Conservation (phyloP, 2,113 vertebrate species). For the Ramphastos sulfuratus region DNA sequence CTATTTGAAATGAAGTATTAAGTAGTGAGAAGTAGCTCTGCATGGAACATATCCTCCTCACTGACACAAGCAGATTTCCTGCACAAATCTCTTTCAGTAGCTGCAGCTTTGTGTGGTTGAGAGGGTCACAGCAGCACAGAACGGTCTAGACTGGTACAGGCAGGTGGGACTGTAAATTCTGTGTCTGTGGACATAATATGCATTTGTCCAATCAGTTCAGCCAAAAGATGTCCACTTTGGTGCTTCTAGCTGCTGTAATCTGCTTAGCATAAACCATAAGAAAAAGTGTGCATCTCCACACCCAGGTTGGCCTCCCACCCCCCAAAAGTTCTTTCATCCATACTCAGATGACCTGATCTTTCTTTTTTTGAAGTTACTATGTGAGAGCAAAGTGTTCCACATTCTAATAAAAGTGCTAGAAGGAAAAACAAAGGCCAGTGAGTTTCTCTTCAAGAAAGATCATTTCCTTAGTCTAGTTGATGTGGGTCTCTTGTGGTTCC, state of each 20-base stretch:
- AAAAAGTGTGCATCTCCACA: neutral
- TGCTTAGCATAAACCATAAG: neutral
- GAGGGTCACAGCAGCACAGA: neutral
- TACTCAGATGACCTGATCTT: neutral
- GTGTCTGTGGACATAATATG: neutral
- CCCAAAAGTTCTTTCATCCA: neutral
- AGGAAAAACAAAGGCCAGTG: neutral
- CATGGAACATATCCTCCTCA: neutral
- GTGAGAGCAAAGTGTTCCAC: neutral
- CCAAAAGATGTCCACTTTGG: neutral
- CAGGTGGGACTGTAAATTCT: neutral
- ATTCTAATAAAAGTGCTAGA: neutral
- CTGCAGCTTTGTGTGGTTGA: neutral
- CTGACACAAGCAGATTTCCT: neutral
- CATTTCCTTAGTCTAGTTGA: no score
- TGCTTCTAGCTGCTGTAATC: neutral
- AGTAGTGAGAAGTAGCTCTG: neutral
- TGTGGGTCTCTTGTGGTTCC: neutral
- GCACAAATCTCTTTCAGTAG: neutral
- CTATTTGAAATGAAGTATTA: slow-evolving; percentile 19
- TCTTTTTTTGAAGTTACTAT: neutral
- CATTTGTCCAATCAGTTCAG: neutral
- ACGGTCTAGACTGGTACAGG: accelerated
- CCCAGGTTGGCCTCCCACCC: no score
- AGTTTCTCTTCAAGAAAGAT: neutral